A percentile compares a stretch with the other conserved stretches of the same genome.
These are phyloP conservation scores for Megastigmus dorsalis DNA, from an alignment of 2,888 invertebrate species.

Conservation along the genomic window DNA sequence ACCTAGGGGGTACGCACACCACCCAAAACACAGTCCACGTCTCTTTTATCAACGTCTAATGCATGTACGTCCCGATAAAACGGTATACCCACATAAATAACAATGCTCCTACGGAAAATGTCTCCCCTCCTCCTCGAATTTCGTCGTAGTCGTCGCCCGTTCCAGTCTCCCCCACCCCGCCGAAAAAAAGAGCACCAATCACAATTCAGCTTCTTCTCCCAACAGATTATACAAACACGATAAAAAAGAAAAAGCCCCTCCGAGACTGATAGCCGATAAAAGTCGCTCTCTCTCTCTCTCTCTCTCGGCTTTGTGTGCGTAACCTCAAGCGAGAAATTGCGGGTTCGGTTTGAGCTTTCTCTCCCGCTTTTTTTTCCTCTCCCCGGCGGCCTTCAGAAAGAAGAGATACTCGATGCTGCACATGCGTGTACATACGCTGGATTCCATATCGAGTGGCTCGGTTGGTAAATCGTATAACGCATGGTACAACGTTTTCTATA, in stretches of 20 bases:
- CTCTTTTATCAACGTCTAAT: conserved; percentile 22
- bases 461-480: too few species aligned
- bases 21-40: neutral
- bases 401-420: neutral
- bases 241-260: conserved; percentile 11
- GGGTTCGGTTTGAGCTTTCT: neutral
- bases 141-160: too few species aligned
- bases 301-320: neutral
- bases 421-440: neutral
- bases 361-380: neutral
- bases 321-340: conserved; percentile 14
- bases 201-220: neutral
- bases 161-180: too few species aligned
- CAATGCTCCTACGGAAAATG: neutral
- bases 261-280: conserved; percentile 31
- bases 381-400: neutral
- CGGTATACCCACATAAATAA: too few species aligned
- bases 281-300: too few species aligned
- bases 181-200: too few species aligned
- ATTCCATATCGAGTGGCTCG: too few species aligned
- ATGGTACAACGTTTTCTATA: too few species aligned
- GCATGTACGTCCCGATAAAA: neutral
- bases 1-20: neutral
- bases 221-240: conserved; percentile 16
- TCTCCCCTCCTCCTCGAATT: too few species aligned